Base-by-base conservation (phyloP, 37 sponge, comb jelly and placozoan genomes). In the Diacarnus erythraeanus region DNA sequence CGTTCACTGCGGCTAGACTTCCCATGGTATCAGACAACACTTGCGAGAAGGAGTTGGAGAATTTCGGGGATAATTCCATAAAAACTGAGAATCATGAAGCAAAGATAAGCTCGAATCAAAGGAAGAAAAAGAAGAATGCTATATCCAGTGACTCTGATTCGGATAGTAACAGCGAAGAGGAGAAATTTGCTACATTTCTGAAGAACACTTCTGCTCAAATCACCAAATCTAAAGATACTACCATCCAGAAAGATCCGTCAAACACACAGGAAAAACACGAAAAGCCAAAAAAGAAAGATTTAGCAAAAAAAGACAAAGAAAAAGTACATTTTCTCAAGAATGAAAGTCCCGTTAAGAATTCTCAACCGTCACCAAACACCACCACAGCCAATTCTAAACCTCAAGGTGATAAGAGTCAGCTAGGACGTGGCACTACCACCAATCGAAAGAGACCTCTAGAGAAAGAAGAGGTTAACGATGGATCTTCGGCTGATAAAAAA, bases 371-470 rank as follows among this genome's bases (percentile, higher is more conserved):
- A 6, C 9, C 9, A 21, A 60, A 60, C 61, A 25, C 26, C 4
- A 17, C 6, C 22, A 5, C 27, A 6, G 3, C 26, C 22, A 20
- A 60, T 21, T 17, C 61, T 60, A 60, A 60, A 25, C 4, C 23
- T 60, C 22, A 6, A 60, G 6, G 9, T 17, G 61, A 26, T 21
- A 25, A 60, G 26, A 60, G 4, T 60, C 23, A 17, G 4, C 9
- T n/a, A n/a, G 26, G 61, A 26, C 61, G 4, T n/a, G 21, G 22
- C 22, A 3, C 26, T 6, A 6, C 6, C 4, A 60, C 72, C 2
- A 67, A 5, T 12, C 15, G 30, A 21, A 69, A 80, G 60, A 69
- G 80, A 71, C 42, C 80, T 21, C 60, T 68, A 27, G 71, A 77
- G 35, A 4, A 18, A 4, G 51, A 43, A 17, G 59, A 56, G 23